Evolutionary conservation across 2,113 vertebrate genomes (phyloP).

Genomic region (Micronycteris hirsuta): DNA sequence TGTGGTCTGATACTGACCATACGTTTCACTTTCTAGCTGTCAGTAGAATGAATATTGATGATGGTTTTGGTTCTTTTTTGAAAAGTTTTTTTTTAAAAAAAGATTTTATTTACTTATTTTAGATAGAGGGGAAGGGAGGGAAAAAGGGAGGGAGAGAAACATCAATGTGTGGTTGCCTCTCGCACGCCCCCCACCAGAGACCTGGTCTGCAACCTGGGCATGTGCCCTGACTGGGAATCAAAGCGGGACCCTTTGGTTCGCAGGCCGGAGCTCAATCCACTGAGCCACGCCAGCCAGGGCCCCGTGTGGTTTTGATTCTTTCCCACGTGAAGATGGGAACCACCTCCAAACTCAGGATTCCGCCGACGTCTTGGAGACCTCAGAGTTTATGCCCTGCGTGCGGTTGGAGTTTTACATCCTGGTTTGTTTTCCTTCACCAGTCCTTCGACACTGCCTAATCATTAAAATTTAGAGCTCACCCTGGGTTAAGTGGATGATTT

Average conservation of each 20-base stretch:
- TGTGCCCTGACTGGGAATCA: no score
- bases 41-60: accelerated
- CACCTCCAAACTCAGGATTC: not conserved
- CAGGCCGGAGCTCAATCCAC: no score
- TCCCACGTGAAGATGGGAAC: not conserved
- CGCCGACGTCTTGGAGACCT: not conserved
- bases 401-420: not conserved
- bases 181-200: no score
- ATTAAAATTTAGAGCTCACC: constrained; percentile 23
- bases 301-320: not conserved
- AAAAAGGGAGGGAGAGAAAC: no score
- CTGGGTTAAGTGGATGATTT: constrained; percentile 50
- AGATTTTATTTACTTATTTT: no score
- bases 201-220: no score
- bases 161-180: no score
- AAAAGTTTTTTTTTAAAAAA: no score
- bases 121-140: no score
- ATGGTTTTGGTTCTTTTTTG: not conserved
- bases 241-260: no score
- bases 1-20: not conserved
- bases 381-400: not conserved
- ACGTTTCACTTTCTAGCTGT: not conserved
- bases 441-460: not conserved
- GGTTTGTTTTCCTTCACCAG: constrained; percentile 25
- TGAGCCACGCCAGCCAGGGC: no score